Evolutionary conservation across 2,797 vertebrate genomes (phyloP), one percentile per base, ranked within the genome.

Genomic region (Manis javanica): DNA sequence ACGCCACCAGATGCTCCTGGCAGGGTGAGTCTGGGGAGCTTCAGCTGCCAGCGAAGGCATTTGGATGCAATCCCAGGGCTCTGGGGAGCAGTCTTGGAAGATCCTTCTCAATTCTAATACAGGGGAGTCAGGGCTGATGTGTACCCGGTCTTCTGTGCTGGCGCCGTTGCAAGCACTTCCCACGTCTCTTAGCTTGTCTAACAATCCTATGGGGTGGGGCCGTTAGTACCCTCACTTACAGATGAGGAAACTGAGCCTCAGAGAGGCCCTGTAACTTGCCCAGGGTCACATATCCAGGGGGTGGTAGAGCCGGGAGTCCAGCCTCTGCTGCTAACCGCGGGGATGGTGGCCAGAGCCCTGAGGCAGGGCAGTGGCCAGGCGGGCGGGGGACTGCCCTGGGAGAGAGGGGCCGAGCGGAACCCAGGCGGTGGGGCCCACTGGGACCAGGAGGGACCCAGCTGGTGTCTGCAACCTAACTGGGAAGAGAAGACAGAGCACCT

Each of bases 381-480:
- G 3, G 61, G 53, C 46, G 10, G 18, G 11, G 57, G 34, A 3
- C 0, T 24, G 14, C 3, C 24, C 34, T 14, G 83, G 46, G 61
- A 71, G 49, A 21, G 71, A 26, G 42, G 31, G 2, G 31, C 5
- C 14, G 46, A 46, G 82, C 37, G 26, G 63, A 16, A 1, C 53
- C n/a, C 0, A 0, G 23, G 15, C 9, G 0, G 6, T 1, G 11
- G 13, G 49, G n/a, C n/a, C 23, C 5, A 0, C 0, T 2, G 0
- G 19, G 6, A 16, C 1, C 46, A n/a, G 19, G 8, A 39, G 57
- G 4, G 53, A 6, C 7, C 8, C 74, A 91, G 83, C 94, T n/a
- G 34, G 68, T 0, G 0, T 18, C 90, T 46, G 90, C 85, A 3
- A 7, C n/a, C 69, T 29, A 19, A 24, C 0, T 3, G 24, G n/a